Evolutionary conservation across 2,797 vertebrate species (phyloP).

Genomic region (Otolemur crassicaudatus): DNA sequence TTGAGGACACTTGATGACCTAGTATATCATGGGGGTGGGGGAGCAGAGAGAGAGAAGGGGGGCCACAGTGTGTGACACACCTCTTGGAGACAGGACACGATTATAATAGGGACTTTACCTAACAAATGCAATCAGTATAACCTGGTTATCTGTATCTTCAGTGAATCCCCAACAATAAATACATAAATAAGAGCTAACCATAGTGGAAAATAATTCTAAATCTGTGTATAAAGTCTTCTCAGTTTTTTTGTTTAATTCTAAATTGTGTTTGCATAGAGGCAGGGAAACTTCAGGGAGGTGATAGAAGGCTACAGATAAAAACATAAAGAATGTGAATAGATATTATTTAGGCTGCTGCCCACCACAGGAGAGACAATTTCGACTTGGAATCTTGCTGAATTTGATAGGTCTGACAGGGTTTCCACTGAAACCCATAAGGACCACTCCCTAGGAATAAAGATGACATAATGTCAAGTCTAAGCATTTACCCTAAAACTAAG

Average conservation of each 20-base stretch:
- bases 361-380: background rate
- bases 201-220: background rate
- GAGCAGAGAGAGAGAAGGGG: too few species aligned
- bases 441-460: background rate
- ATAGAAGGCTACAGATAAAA: background rate
- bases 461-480: background rate
- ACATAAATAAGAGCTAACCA: background rate
- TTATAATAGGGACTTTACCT: too few species aligned
- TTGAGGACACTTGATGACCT: too few species aligned
- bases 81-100: too few species aligned
- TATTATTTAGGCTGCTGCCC: background rate
- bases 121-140: too few species aligned
- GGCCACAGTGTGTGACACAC: too few species aligned
- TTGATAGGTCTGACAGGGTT: conserved; percentile 13
- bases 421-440: background rate
- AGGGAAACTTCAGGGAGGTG: background rate
- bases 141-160: too few species aligned
- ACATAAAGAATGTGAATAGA: background rate
- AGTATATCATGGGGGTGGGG: too few species aligned
- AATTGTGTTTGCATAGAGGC: background rate
- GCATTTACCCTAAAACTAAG: background rate
- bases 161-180: too few species aligned
- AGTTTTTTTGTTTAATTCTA: background rate
- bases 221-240: background rate
- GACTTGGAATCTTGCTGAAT: background rate